Evolutionary conservation across 2,797 vertebrate genomes (phyloP).

Genomic region (Alectoris magna): DNA sequence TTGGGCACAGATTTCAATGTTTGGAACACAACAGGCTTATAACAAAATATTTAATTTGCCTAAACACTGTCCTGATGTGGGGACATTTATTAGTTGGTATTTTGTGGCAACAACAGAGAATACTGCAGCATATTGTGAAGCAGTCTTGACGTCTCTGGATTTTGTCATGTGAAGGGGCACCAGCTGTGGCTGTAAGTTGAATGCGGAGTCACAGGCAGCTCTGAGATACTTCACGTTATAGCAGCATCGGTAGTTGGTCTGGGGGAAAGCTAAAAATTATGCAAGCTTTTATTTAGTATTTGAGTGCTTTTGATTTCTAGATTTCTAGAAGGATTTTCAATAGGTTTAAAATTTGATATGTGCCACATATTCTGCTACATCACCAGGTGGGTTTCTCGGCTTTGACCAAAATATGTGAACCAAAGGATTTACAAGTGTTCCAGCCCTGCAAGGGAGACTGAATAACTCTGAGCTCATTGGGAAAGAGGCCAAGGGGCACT

Average conservation of each 20-base stretch:
- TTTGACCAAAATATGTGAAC: not conserved
- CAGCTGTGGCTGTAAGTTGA: not conserved
- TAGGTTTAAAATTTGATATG: not conserved
- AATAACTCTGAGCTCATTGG: not conserved
- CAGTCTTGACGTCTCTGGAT: not conserved
- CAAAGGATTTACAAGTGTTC: not conserved
- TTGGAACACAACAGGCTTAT: not conserved
- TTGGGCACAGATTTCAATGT: not conserved
- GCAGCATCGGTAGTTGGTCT: not conserved
- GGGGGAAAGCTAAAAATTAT: not conserved
- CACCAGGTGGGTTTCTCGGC: not conserved
- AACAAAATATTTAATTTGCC: not conserved
- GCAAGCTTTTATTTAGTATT: not conserved
- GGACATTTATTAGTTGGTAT: not conserved
- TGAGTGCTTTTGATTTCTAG: not conserved
- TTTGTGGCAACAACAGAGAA: not conserved
- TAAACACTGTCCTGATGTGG: not conserved
- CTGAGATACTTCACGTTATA: not conserved
- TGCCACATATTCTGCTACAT: not conserved
- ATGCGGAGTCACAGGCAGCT: not conserved
- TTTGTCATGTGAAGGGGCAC: not conserved
- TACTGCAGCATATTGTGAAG: not conserved
- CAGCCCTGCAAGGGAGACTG: not conserved
- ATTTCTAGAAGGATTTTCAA: not conserved
- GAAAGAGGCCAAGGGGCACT: not conserved